phyloP scores from a whole-genome alignment of 1,140 invertebrate genomes.

The Lerema accius region DNA sequence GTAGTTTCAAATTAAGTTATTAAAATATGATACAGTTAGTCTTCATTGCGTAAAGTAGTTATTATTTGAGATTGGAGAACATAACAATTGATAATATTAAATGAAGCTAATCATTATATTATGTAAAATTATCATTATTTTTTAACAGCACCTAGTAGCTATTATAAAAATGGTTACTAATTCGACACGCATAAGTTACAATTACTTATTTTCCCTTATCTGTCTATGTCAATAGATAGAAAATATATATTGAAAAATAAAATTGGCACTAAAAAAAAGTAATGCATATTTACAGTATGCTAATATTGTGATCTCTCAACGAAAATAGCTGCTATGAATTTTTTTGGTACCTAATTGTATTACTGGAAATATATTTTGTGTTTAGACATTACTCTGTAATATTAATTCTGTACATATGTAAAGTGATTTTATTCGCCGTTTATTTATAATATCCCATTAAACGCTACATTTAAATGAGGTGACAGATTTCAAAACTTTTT shows the following conservation, averaged over 20 bases:
- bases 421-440: slow-evolving; percentile 45
- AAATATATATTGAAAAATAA: neutral
- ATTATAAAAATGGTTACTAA: no score
- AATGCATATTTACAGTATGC: neutral
- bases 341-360: neutral
- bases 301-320: neutral
- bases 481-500: no score
- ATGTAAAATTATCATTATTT: no score
- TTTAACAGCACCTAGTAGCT: no score
- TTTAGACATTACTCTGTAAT: neutral
- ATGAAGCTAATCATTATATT: no score
- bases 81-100: no score
- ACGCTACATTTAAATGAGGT: no score
- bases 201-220: no score
- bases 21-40: neutral
- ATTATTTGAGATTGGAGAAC: neutral
- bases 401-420: slow-evolving; percentile 53
- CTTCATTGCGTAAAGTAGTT: neutral
- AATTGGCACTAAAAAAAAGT: neutral
- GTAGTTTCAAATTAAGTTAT: neutral
- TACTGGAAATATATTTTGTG: slow-evolving; percentile 2
- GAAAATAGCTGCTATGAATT: neutral
- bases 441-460: no score
- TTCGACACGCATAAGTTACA: no score
- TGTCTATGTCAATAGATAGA: no score